Evolutionary conservation across 2,113 vertebrate species (phyloP), one percentile per base, ranked within the genome.

Genomic region (Ictalurus punctatus): DNA sequence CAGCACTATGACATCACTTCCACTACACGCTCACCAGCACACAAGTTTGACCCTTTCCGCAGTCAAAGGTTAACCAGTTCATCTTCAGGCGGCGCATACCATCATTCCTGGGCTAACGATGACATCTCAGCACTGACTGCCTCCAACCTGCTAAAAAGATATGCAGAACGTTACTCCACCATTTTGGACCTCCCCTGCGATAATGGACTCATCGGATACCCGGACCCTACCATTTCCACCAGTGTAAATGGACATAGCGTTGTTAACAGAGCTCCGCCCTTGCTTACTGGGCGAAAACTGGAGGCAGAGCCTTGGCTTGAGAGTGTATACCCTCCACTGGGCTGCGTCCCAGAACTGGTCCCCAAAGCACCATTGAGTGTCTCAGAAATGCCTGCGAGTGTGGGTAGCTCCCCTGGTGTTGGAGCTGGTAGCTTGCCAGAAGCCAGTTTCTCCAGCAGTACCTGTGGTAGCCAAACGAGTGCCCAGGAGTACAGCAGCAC

Each of bases 1-100:
- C 98, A 99, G 95, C 98, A 99, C 95, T 99, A 99, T 92, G 98
- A 99, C 94, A 99, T 99, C 95, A 97, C 97, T 71, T 99, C 98
- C 17, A 99, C 98, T 88, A 99, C 98, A 2, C 96, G 98, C 88
- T 99, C 98, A 52, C 98, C 98, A 19, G 98, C 97, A 90, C 98
- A 98, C 94, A 99, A 99, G 96, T 97, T 98, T 14, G 98, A 99
- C 95, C 97, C 97, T 87, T 99, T 99, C 94, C 93, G 97, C 83
- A 97, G 93, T 65, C 93, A 95, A 2, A 93, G 94, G 97, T 40
- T 97, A 98, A 93, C 94, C 97, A 94, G 98, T 98, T 94, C 97
- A 97, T 89, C 89, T 54, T 83, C 92, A 13, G 52, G 83, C 8
- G 73, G 73, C 6, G 96, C 97, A 74, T 99, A 99, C 93, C 98